Evolutionary conservation across 1,140 invertebrate genomes (phyloP).

Genomic region (Micrasema minimum): DNA sequence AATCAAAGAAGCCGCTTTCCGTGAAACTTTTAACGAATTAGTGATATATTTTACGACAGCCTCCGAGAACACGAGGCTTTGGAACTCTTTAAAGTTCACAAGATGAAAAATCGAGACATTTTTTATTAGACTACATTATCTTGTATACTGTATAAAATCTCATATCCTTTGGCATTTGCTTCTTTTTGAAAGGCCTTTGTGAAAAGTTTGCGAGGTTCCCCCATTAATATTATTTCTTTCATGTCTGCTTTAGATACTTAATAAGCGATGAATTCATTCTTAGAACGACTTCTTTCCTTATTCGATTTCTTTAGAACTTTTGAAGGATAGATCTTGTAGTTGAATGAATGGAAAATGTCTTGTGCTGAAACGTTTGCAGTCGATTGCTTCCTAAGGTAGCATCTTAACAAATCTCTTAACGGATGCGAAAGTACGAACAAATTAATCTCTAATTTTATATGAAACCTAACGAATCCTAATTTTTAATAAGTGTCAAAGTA

Average conservation of each 20-base stretch:
- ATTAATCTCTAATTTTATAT: too few species aligned
- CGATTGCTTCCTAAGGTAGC: neutral
- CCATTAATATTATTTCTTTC: constrained; percentile 39
- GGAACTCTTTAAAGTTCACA: constrained; percentile 50
- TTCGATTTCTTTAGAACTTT: constrained; percentile 11
- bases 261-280: neutral
- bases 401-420: neutral
- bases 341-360: constrained; percentile 5
- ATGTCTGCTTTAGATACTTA: constrained; percentile 30
- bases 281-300: constrained; percentile 1
- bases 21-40: constrained; percentile 51
- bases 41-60: constrained; percentile 52
- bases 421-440: too few species aligned
- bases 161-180: constrained; percentile 44
- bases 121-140: constrained; percentile 45
- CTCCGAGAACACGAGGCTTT: constrained; percentile 39
- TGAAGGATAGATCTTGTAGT: neutral
- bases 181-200: constrained; percentile 41
- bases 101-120: constrained; percentile 51
- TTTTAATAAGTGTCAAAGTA: too few species aligned
- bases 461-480: too few species aligned
- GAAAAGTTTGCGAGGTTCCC: constrained; percentile 38
- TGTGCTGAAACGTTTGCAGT: neutral
- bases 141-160: constrained; percentile 47
- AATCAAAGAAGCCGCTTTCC: constrained; percentile 15